Base-by-base conservation (phyloP, 1,140 invertebrate species). In the Heliconius melpomene region DNA sequence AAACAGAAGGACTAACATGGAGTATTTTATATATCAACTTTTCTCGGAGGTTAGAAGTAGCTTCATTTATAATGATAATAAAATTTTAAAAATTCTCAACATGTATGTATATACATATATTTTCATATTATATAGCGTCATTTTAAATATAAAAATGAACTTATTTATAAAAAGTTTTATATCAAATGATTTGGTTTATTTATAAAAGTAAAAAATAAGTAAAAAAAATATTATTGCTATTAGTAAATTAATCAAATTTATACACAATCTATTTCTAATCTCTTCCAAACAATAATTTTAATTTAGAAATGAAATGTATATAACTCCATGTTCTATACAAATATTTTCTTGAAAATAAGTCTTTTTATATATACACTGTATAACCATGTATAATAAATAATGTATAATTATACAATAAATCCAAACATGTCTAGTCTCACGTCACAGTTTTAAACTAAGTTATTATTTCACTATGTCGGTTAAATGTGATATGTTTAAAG, bases 391-490 rank as follows among this genome's bases (percentile, higher is more conserved):
- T 66, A 66, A 74, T 74, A 75, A 76, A 72, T 66, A 60, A 66
- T 66, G 26, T 66, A 29, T 66, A 66, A 66, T 29, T 29, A 26
- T 66, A 66, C 75, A 77, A 75, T 83, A 84, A 82, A 85, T 89
- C 85, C 87, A 89, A 92, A 92, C 86, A 85, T 89, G 88, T 94
- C 92, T 94, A 94, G 92, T 94, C 92, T 90, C 85, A 76, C 83
- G 87, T 93, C 91, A 93, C 92, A 93, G 90, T 93, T 93, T 92
- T 93, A 93, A 94, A 84, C 74, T 92, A 92, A 92, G 90, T 91
- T 91, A 91, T 86, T 85, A 71, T 85, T 84, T 66, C 26, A 26
- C 13, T 6, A 66, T 18, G 60, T 66, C 13, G 60, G 60, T 66
- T 66, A 66, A 66, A 66, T 66, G 60, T 66, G 26, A 66, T 46